A percentile compares a stretch with the other conserved stretches of the same genome.
These are phyloP conservation scores for Orthosia cruda DNA, from an alignment of 2,888 invertebrate genomes.

Conservation along the genomic window DNA sequence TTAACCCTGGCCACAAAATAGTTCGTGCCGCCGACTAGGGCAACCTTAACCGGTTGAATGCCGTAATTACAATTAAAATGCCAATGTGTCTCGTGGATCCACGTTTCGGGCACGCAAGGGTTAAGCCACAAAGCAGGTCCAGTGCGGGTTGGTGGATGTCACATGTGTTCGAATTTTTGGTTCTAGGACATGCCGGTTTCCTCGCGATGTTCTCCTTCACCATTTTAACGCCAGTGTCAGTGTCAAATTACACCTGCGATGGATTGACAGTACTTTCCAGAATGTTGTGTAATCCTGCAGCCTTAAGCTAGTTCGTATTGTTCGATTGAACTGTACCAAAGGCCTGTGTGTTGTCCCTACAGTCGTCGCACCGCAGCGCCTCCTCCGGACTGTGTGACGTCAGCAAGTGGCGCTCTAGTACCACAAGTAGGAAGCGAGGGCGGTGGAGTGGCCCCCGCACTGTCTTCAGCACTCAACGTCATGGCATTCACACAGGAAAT, in stretches of 20 bases:
- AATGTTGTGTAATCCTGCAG: background rate
- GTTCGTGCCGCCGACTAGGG: no score
- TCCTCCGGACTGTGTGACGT: slow-evolving; percentile 80
- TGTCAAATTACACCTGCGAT: background rate
- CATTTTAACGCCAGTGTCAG: no score
- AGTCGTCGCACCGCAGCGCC: slow-evolving; percentile 79
- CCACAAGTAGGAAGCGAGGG: slow-evolving; percentile 81
- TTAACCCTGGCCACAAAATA: no score
- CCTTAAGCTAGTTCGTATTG: background rate
- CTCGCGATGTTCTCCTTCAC: no score
- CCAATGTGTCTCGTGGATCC: no score
- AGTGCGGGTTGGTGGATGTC: no score
- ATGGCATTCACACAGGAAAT: slow-evolving; percentile 96
- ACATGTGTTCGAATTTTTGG: no score
- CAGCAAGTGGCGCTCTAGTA: slow-evolving; percentile 61
- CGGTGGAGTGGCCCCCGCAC: slow-evolving; percentile 90
- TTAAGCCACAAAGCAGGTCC: no score
- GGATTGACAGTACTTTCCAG: background rate
- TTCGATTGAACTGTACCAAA: background rate
- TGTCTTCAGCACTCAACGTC: slow-evolving; percentile 95
- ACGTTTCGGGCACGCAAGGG: no score
- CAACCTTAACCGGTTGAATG: no score
- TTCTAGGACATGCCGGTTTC: no score
- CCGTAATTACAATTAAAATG: no score
- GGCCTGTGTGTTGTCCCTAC: background rate